A percentile compares a stretch with the other conserved stretches of the same genome.
phyloP scores from a whole-genome alignment of 2,797 vertebrate genomes.

The Helicolenus hilgendorfi region DNA sequence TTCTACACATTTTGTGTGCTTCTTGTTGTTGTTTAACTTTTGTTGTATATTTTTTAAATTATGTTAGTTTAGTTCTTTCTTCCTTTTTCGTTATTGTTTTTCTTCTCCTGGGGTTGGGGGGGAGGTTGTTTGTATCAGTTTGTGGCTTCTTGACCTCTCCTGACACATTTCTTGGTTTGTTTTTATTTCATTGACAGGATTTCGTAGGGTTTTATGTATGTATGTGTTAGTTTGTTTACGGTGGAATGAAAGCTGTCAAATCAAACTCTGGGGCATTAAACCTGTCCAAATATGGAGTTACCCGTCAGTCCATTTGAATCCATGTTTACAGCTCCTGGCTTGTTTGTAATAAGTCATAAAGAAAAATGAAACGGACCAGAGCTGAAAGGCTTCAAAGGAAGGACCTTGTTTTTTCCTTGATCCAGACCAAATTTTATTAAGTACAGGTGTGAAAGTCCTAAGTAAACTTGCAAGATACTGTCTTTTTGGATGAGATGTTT shows the following conservation, averaged over 20 bases:
- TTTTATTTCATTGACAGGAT: too few species aligned
- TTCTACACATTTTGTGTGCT: too few species aligned
- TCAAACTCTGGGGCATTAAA: neutral
- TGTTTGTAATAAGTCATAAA: neutral
- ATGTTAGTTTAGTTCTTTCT: too few species aligned
- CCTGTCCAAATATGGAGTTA: neutral
- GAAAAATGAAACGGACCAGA: neutral
- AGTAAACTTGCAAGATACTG: too few species aligned
- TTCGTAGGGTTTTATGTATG: too few species aligned
- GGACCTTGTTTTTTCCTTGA: neutral
- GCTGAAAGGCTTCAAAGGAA: neutral
- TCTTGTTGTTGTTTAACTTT: too few species aligned
- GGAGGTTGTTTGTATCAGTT: too few species aligned
- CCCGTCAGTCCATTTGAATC: neutral
- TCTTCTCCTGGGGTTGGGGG: too few species aligned
- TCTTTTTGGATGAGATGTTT: neutral
- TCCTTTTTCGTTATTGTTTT: too few species aligned
- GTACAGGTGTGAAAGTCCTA: neutral
- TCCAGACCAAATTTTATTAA: neutral
- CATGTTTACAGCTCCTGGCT: neutral
- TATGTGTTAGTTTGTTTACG: neutral
- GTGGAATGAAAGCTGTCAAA: neutral
- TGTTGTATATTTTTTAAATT: too few species aligned
- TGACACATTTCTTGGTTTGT: too few species aligned
- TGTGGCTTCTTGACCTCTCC: too few species aligned